A percentile compares a stretch with the other conserved stretches of the same genome.
phyloP scores from a whole-genome alignment of 1,140 invertebrate genomes.

The Lepidurus packardi region DNA sequence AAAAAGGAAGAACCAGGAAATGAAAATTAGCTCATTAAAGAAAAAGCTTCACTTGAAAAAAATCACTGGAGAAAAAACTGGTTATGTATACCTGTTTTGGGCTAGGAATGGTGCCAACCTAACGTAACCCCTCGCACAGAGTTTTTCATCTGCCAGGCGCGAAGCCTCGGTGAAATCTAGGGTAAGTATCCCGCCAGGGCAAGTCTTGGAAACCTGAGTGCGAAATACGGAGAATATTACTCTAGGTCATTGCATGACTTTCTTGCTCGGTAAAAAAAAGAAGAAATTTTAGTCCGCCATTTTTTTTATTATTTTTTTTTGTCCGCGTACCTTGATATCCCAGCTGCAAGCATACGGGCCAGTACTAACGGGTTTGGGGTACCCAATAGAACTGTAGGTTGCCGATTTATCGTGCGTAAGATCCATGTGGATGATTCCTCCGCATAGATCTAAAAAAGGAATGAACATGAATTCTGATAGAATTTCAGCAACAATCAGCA shows the following conservation, averaged over 20 bases:
- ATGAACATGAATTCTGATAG: not conserved
- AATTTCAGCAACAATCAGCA: not conserved
- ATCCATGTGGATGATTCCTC: constrained; percentile 31
- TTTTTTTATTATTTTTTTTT: not conserved
- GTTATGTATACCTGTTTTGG: constrained; percentile 26
- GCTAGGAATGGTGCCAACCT: constrained; percentile 29
- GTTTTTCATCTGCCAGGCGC: constrained; percentile 22
- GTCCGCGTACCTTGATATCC: constrained; percentile 29
- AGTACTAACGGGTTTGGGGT: constrained; percentile 12
- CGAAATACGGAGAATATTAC: not conserved
- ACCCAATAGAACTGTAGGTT: constrained; percentile 28
- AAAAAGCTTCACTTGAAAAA: not conserved
- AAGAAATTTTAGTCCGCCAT: not conserved
- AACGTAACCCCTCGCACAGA: constrained; percentile 29
- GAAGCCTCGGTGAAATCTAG: constrained; percentile 26
- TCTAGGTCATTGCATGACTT: not conserved
- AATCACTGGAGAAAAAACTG: not conserved
- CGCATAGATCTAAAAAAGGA: not conserved
- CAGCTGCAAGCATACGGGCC: constrained; percentile 30
- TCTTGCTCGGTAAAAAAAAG: not conserved
- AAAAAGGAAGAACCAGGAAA: not conserved
- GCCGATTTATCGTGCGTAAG: constrained; percentile 9
- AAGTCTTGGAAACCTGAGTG: constrained; percentile 26
- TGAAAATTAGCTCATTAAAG: not conserved
- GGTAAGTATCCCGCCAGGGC: constrained; percentile 25